These are phyloP conservation scores for Cynopterus brachyotis DNA, from an alignment of 2,113 vertebrate genomes.

Conservation along the genomic window DNA sequence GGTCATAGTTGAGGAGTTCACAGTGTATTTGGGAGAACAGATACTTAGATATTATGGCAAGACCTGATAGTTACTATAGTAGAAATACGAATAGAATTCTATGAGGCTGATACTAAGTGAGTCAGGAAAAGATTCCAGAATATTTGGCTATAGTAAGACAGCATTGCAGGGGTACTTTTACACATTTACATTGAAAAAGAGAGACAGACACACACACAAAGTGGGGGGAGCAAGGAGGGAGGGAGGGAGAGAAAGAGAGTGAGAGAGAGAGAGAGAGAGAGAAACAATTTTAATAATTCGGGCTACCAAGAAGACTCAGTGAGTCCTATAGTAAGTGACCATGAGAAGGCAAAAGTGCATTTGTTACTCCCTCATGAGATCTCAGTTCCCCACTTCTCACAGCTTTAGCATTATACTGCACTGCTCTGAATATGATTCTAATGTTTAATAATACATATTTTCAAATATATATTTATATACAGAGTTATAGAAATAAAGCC, in stretches of 20 bases:
- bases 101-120: background rate
- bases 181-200: background rate
- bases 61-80: background rate
- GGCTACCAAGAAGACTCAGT: background rate
- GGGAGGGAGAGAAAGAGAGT: background rate
- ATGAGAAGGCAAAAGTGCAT: background rate
- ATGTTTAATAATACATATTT: background rate
- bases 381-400: background rate
- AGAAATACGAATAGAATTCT: background rate
- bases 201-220: background rate
- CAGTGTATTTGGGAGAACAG: background rate
- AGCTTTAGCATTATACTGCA: background rate
- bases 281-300: background rate
- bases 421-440: background rate
- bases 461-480: constrained; percentile 14
- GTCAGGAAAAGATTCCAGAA: background rate
- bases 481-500: background rate
- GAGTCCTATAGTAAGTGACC: background rate
- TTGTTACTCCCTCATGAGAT: background rate
- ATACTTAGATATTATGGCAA: background rate
- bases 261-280: background rate
- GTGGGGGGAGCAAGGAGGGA: too few relatives aligned
- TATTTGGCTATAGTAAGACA: background rate
- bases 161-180: background rate
- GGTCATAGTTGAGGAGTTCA: background rate